phyloP scores from a whole-genome alignment of 2,113 vertebrate genomes.

The Synchiropus splendidus region DNA sequence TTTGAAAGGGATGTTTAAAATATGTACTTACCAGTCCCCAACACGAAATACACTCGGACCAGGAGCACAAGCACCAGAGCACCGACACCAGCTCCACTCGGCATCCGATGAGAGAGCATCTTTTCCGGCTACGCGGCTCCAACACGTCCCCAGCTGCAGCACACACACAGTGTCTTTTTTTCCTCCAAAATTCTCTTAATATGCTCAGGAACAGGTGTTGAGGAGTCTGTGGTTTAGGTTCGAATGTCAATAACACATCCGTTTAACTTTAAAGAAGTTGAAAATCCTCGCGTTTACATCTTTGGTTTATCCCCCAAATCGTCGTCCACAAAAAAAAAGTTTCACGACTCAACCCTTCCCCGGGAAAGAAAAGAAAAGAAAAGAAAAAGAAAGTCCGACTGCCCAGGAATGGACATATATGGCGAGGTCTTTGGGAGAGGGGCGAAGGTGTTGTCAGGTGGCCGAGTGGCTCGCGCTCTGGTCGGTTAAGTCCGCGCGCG shows the following conservation, averaged over 20 bases:
- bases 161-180: slow-evolving; percentile 22
- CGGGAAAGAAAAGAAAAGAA: slow-evolving; percentile 1
- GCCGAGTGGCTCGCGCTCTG: slow-evolving; percentile 6
- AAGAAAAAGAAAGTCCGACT: not conserved
- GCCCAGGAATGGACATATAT: too few relatives aligned
- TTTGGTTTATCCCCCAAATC: too few relatives aligned
- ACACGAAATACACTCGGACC: slow-evolving; percentile 38
- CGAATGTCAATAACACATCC: slow-evolving; percentile 30
- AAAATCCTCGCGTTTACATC: too few relatives aligned
- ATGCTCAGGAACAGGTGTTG: slow-evolving; percentile 9
- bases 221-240: slow-evolving; percentile 3
- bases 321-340: slow-evolving; percentile 58
- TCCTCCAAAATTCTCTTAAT: slow-evolving; percentile 5
- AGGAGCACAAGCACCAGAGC: slow-evolving; percentile 55
- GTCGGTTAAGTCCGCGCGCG: slow-evolving; percentile 23
- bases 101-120: slow-evolving; percentile 60
- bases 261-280: too few relatives aligned
- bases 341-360: slow-evolving; percentile 36
- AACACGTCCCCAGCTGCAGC: slow-evolving; percentile 35
- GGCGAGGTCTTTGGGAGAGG: too few relatives aligned
- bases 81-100: slow-evolving; percentile 46
- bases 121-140: slow-evolving; percentile 49
- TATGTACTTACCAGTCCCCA: slow-evolving; percentile 53
- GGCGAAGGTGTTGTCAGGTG: slow-evolving; percentile 6
- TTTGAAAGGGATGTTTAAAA: too few relatives aligned